Conservation (phyloP, 2,888 invertebrate species). For the Caenorhabditis imperialis region DNA sequence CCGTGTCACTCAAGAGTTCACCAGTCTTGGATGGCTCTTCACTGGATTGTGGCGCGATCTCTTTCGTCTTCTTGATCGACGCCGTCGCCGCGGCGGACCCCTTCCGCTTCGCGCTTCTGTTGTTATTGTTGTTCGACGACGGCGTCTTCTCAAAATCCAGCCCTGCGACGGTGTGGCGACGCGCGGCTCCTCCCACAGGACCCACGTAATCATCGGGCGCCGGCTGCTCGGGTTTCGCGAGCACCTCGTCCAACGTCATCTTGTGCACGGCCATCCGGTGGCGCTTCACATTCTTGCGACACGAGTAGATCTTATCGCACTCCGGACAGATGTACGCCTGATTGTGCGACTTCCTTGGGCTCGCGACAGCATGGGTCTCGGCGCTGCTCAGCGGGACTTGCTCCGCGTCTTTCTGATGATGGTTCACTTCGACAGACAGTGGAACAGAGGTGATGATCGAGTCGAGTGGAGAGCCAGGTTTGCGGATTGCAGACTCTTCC, state of each 20-base stretch:
- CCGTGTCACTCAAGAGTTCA: no score
- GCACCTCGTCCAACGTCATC: slow-evolving; percentile 62
- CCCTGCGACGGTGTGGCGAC: slow-evolving; percentile 42
- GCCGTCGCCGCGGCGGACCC: slow-evolving; percentile 12
- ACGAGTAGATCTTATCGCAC: slow-evolving; percentile 65
- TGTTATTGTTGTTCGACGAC: no score
- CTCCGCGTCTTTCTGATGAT: not conserved
- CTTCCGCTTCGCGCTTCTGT: slow-evolving; percentile 17
- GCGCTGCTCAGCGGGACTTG: slow-evolving; percentile 3
- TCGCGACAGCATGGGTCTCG: slow-evolving; percentile 4
- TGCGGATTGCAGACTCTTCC: not conserved
- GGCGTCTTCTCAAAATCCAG: not conserved
- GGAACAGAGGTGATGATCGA: slow-evolving; percentile 58
- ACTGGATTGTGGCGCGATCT: not conserved
- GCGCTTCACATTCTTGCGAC: slow-evolving; percentile 74
- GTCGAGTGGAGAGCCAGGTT: slow-evolving; percentile 45
- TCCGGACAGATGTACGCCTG: slow-evolving; percentile 62
- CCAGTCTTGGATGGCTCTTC: no score
- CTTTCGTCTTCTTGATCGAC: slow-evolving; percentile 2
- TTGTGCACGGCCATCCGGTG: slow-evolving; percentile 74
- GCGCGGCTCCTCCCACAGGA: not conserved
- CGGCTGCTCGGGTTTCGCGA: slow-evolving; percentile 41
- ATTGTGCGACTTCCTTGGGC: slow-evolving; percentile 10
- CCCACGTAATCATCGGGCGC: slow-evolving; percentile 17
- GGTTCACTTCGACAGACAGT: slow-evolving; percentile 26